Conservation (phyloP, 1,140 invertebrate genomes). For the Ceratina calcarata region DNA sequence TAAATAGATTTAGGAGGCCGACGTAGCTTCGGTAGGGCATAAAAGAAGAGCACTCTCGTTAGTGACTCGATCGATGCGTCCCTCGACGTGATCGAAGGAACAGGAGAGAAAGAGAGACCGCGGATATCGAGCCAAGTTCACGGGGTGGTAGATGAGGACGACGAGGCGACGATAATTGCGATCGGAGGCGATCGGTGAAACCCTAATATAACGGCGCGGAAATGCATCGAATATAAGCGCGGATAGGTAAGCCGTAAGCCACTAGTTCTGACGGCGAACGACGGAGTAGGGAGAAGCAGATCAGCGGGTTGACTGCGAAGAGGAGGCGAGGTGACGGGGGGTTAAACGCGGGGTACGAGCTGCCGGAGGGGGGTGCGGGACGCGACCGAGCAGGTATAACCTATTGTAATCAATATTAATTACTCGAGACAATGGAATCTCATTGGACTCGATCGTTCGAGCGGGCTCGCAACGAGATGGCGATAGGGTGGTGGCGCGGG, state of each 20-base stretch:
- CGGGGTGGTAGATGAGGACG: slow-evolving; percentile 1
- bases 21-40: no score
- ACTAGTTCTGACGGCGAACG: slow-evolving; percentile 55
- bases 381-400: slow-evolving; percentile 75
- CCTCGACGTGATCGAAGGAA: slow-evolving; percentile 44
- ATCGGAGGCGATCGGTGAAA: slow-evolving; percentile 69
- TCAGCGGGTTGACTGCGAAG: slow-evolving; percentile 20
- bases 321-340: slow-evolving; percentile 22
- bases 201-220: slow-evolving; percentile 74
- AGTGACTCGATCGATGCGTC: slow-evolving; percentile 30
- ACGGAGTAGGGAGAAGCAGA: slow-evolving; percentile 37
- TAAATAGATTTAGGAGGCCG: no score
- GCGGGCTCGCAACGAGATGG: slow-evolving; percentile 63
- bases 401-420: slow-evolving; percentile 81
- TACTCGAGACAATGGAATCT: slow-evolving; percentile 81
- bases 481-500: slow-evolving; percentile 36
- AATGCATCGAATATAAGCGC: slow-evolving; percentile 64
- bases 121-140: slow-evolving; percentile 52
- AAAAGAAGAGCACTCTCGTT: slow-evolving; percentile 32
- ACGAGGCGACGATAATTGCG: slow-evolving; percentile 62
- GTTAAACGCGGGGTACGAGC: slow-evolving; percentile 14
- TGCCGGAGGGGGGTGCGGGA: slow-evolving; percentile 40
- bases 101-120: slow-evolving; percentile 17
- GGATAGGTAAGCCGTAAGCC: slow-evolving; percentile 63
- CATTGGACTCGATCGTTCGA: slow-evolving; percentile 80